Conservation (phyloP, 2,797 vertebrate species). For the Coregonus ussuriensis region DNA sequence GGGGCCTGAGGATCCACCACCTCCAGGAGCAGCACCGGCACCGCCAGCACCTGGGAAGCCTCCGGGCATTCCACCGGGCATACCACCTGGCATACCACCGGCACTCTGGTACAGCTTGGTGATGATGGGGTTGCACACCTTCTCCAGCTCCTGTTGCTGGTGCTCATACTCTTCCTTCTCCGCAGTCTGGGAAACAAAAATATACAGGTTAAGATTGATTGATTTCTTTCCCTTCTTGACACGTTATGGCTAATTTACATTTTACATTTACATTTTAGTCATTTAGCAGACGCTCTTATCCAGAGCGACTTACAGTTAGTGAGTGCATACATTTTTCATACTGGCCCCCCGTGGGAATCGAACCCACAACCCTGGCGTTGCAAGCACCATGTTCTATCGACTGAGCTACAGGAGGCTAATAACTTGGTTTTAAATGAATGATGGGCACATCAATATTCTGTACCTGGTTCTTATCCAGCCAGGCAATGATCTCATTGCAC, state of each 20-base stretch:
- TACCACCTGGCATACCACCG: slow-evolving; percentile 80
- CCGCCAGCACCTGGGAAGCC: slow-evolving; percentile 70
- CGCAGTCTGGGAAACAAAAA: slow-evolving; percentile 69
- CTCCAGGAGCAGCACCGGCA: slow-evolving; percentile 61
- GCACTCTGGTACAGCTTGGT: slow-evolving; percentile 88
- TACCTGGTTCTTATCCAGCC: slow-evolving; percentile 98
- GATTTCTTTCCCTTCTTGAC: neutral
- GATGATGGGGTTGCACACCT: slow-evolving; percentile 86
- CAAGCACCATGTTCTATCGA: no score
- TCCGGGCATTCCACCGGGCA: slow-evolving; percentile 79
- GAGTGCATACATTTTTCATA: no score
- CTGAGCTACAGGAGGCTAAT: neutral
- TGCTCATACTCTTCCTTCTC: slow-evolving; percentile 87
- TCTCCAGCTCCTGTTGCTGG: slow-evolving; percentile 85
- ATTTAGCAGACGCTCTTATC: no score
- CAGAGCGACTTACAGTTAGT: no score
- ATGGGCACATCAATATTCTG: neutral
- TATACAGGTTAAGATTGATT: neutral
- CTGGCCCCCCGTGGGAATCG: no score
- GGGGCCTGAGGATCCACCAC: slow-evolving; percentile 81
- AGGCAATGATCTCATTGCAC: slow-evolving; percentile 92
- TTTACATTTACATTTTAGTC: no score
- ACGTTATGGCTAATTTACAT: neutral
- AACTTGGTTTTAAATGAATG: neutral
- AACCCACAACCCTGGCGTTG: no score